phyloP scores from a whole-genome alignment of 2,888 invertebrate genomes.

The Nasonia oneida region DNA sequence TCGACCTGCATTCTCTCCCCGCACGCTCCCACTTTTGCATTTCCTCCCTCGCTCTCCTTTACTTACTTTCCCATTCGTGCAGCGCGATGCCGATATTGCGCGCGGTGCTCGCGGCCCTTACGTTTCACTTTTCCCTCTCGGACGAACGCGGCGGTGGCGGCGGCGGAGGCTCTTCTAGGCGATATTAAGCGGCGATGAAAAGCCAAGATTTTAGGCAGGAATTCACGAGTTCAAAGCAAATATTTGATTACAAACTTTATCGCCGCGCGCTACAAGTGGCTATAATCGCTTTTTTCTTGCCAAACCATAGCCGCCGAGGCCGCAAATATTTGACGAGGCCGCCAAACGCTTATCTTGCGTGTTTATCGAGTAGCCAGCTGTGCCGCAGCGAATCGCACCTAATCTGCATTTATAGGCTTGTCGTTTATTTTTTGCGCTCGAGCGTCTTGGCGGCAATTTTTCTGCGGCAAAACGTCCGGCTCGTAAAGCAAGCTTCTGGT shows the following conservation, averaged over 20 bases:
- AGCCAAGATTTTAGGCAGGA: slow-evolving; percentile 55
- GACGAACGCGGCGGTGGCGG: neutral
- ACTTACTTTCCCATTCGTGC: slow-evolving; percentile 13
- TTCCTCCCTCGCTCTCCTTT: slow-evolving; percentile 26
- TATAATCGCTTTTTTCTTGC: slow-evolving; percentile 56
- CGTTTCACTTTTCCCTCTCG: slow-evolving; percentile 40
- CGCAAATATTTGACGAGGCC: slow-evolving; percentile 7
- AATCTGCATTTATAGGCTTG: neutral
- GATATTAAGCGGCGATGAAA: slow-evolving; percentile 59
- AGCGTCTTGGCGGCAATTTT: slow-evolving; percentile 46
- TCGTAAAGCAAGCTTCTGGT: slow-evolving; percentile 45
- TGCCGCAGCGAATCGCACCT: neutral
- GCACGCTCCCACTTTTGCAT: slow-evolving; percentile 36
- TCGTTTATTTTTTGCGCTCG: neutral
- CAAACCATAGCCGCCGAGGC: neutral
- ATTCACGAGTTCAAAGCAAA: slow-evolving; percentile 60
- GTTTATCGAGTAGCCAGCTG: neutral
- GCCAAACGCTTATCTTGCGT: neutral
- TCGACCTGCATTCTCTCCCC: slow-evolving; percentile 74
- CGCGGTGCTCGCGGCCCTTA: slow-evolving; percentile 24
- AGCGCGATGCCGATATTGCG: slow-evolving; percentile 49
- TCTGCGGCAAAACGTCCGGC: slow-evolving; percentile 44
- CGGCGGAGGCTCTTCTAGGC: slow-evolving; percentile 5
- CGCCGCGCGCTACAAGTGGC: slow-evolving; percentile 26
- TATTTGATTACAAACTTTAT: slow-evolving; percentile 62